phyloP scores from a whole-genome alignment of 1,140 invertebrate species.

The Piezodorus guildinii region DNA sequence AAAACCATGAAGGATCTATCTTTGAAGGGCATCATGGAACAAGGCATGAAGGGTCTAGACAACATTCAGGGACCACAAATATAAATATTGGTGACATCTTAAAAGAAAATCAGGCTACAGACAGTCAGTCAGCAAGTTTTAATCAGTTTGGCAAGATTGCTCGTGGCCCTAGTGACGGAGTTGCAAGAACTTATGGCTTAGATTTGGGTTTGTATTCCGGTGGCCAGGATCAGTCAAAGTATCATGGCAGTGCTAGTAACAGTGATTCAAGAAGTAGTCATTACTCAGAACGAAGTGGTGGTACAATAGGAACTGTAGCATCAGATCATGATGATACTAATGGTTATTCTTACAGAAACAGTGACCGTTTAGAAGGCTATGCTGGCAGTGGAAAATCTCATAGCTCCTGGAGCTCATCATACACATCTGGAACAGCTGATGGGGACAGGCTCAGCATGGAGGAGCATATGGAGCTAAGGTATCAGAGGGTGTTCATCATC shows the following conservation, averaged over 20 bases:
- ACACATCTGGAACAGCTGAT: conserved; percentile 9
- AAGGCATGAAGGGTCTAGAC: neutral
- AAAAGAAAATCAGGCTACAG: neutral
- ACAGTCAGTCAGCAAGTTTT: conserved; percentile 12
- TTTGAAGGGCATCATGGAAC: neutral
- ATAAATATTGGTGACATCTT: conserved; percentile 16
- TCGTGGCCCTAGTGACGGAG: conserved; percentile 25
- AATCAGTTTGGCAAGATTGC: conserved; percentile 23
- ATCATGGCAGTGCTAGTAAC: too few relatives aligned
- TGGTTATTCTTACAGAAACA: neutral
- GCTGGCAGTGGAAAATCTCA: neutral
- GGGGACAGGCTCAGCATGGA: conserved; percentile 9
- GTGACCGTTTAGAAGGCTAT: neutral
- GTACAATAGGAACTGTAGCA: neutral
- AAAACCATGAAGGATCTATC: neutral
- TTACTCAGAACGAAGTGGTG: neutral
- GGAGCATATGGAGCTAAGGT: conserved; percentile 12
- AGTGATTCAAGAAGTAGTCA: neutral
- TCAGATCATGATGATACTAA: neutral
- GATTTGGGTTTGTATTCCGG: conserved; percentile 22
- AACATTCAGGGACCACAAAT: conserved; percentile 4
- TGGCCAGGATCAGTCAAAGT: neutral
- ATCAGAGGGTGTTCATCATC: neutral
- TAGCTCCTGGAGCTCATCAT: conserved; percentile 12
- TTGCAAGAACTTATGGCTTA: conserved; percentile 26